Evolutionary conservation across 2,888 invertebrate species (phyloP).

Genomic region (Leucozona laternaria): DNA sequence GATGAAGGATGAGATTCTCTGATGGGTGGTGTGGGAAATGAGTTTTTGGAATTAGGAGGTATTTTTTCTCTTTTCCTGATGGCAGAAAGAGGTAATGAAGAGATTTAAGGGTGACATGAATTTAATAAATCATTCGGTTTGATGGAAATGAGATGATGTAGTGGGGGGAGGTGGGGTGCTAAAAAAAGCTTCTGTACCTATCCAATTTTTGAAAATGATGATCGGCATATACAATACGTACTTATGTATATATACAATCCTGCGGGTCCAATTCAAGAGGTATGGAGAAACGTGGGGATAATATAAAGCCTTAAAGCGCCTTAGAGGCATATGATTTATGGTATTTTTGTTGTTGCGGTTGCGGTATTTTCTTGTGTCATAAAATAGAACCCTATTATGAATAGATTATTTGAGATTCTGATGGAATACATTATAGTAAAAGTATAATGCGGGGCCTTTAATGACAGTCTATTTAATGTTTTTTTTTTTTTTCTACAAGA

Average conservation of each 20-base stretch:
- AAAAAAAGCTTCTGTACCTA: constrained; percentile 32
- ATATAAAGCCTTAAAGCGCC: constrained; percentile 18
- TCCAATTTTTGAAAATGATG: constrained; percentile 43
- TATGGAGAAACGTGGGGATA: not conserved
- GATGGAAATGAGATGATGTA: not conserved
- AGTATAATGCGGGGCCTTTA: not conserved
- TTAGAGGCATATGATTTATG: constrained; percentile 58
- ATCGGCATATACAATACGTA: not conserved
- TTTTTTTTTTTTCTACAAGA: not conserved
- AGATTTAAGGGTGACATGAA: constrained; percentile 74
- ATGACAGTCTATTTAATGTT: constrained; percentile 18
- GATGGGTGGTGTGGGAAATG: constrained; percentile 41
- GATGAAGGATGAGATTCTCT: constrained; percentile 38
- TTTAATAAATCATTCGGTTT: constrained; percentile 71
- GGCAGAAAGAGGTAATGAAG: constrained; percentile 68
- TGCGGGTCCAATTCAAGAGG: not conserved
- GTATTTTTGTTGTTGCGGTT: constrained; percentile 29
- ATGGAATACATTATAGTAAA: constrained; percentile 24
- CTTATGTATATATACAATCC: not conserved
- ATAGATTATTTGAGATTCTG: constrained; percentile 54
- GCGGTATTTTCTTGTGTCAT: constrained; percentile 53
- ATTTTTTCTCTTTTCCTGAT: constrained; percentile 13
- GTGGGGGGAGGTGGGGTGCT: not conserved
- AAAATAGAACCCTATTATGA: constrained; percentile 60
- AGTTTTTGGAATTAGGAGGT: constrained; percentile 41